Conservation (phyloP, 2,888 invertebrate genomes). For the Lasioglossum morio region DNA sequence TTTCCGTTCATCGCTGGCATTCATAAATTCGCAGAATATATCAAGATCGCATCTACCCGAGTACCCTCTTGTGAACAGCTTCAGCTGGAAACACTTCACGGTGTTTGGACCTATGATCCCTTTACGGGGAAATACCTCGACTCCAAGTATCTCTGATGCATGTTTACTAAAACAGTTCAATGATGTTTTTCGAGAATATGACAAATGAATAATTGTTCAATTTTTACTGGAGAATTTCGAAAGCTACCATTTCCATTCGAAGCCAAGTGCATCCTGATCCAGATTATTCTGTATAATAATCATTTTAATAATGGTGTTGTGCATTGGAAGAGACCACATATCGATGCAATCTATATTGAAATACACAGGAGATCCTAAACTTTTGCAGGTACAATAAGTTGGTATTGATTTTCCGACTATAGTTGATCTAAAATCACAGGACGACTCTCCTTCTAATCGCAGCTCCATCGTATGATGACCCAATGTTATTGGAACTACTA, state of each 20-base stretch:
- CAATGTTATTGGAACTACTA: conserved; percentile 47
- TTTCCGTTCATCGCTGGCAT: conserved; percentile 80
- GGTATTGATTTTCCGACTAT: conserved; percentile 36
- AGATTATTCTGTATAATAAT: conserved; percentile 83
- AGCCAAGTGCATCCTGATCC: conserved; percentile 79
- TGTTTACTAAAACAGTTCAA: conserved; percentile 70
- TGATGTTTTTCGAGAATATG: not conserved
- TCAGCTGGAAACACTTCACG: conserved; percentile 80
- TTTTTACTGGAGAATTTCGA: not conserved
- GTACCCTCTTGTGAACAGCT: conserved; percentile 77
- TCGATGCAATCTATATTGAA: conserved; percentile 82
- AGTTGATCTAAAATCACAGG: conserved; percentile 14
- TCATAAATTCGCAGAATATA: conserved; percentile 82
- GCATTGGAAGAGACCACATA: conserved; percentile 77
- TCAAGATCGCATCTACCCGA: conserved; percentile 77
- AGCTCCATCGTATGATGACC: conserved; percentile 49
- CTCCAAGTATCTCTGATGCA: conserved; percentile 75
- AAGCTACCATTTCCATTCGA: conserved; percentile 80
- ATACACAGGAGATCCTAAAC: conserved; percentile 62
- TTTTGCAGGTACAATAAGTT: conserved; percentile 1
- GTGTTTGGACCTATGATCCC: conserved; percentile 82
- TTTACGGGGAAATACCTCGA: conserved; percentile 73
- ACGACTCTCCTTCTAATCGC: conserved; percentile 49
- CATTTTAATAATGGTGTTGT: conserved; percentile 79
- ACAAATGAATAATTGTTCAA: not conserved